Evolutionary conservation across 2,113 vertebrate genomes (phyloP), one percentile per base, ranked within the genome.

Genomic region (Oreochromis tanganicae): DNA sequence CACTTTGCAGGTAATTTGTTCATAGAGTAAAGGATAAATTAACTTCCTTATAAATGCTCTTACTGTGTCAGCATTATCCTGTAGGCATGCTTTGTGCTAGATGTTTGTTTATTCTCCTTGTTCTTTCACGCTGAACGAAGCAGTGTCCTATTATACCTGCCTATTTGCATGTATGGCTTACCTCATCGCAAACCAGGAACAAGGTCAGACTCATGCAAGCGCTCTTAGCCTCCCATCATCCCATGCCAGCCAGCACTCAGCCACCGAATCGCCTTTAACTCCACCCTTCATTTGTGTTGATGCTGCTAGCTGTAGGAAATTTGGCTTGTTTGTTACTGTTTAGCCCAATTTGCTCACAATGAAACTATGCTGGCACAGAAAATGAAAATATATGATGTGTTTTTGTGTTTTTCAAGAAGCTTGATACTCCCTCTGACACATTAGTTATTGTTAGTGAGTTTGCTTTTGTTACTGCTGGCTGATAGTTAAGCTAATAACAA

Each of bases 101-200:
- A 27, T 24, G 24, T 19, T 50, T 84, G 59, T 83, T 79, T 50
- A 24, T 71, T 81, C 63, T 75, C 16, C 71, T 78, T 82, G 36
- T 78, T 85, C 68, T 81, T 82, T 9, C 34, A 85, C 52, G 17
- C 68, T 87, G 54, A 85, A 80, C 27, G 5, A 41, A 88, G 16
- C 43, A 19, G 14, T 66, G n/a, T 83, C 9, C 11, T 41, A 10
- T 56, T 17, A 54, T 52, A 68, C 29, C 56, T 1, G 3, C 9
- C 5, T 41, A 92, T 95, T 94, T 94, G 90, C 91, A 90, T 91
- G 36, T 87, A 41, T 85, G 17, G 89, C 81, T 84, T 92, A 43
- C 83, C 57, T 80, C 36, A 52, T 41, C 2, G 8, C 55, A 11
- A 56, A 78, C 14, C 9, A 19, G 57, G 73, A 87, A 85, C 34